phyloP scores from a whole-genome alignment of 2,888 invertebrate genomes.

The Campoplex capitator region DNA sequence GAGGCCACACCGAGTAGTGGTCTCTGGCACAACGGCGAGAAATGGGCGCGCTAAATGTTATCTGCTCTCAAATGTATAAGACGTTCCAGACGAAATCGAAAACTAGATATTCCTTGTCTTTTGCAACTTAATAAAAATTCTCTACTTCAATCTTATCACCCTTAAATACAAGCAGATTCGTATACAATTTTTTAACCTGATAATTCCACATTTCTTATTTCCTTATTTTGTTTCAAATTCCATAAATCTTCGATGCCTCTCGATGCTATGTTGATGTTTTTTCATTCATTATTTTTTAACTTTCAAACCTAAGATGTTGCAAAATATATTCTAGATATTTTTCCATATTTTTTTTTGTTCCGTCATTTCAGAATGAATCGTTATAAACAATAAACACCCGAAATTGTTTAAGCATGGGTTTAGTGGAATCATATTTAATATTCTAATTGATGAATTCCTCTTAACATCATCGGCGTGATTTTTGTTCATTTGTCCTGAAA shows the following conservation, averaged over 20 bases:
- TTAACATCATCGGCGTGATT: background rate
- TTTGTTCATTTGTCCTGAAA: background rate
- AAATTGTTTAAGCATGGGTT: no score
- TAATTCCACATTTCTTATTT: background rate
- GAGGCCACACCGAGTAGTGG: conserved; percentile 56
- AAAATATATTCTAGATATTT: background rate
- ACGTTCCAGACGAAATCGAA: conserved; percentile 2
- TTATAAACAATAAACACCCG: background rate
- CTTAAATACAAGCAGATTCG: background rate
- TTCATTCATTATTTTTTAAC: background rate
- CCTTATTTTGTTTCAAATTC: no score
- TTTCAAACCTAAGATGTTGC: background rate
- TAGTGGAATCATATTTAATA: conserved; percentile 8
- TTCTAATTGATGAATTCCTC: background rate
- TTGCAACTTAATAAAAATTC: background rate
- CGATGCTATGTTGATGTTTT: background rate
- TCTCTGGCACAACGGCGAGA: conserved; percentile 37
- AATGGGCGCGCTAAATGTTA: conserved; percentile 39
- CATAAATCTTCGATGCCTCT: background rate
- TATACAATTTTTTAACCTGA: background rate
- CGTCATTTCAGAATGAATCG: background rate
- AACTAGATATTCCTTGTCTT: background rate
- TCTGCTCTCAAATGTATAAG: conserved; percentile 6
- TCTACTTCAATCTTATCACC: background rate
- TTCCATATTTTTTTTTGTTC: background rate